Evolutionary conservation across 2,113 vertebrate species (phyloP).

Genomic region (Zosterops borbonicus): DNA sequence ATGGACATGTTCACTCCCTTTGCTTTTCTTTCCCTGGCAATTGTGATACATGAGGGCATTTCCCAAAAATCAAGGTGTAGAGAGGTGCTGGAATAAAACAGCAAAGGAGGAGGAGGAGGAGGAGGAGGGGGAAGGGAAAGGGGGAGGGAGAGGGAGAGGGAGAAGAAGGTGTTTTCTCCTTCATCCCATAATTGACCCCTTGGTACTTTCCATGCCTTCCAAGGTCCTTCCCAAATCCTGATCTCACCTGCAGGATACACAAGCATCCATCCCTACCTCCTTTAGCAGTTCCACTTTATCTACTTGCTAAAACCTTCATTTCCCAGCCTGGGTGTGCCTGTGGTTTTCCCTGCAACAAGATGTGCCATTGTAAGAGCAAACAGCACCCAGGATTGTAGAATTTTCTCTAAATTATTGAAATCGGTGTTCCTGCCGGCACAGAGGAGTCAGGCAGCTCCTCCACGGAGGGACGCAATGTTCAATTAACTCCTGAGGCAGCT

Average conservation of each 20-base stretch:
- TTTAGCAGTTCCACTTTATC: background rate
- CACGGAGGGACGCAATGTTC: background rate
- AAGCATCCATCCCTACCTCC: background rate
- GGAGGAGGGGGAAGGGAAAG: no score
- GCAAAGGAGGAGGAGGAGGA: background rate
- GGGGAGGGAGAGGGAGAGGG: background rate
- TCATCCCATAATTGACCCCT: background rate
- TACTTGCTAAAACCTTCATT: background rate
- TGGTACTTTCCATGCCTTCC: background rate
- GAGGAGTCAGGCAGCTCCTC: background rate
- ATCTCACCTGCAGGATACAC: background rate
- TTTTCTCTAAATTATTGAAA: background rate
- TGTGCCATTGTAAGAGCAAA: background rate
- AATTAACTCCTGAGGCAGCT: background rate
- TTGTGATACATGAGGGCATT: background rate
- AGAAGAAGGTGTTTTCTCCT: no score
- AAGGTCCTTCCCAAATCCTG: background rate
- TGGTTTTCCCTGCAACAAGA: background rate
- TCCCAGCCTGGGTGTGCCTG: background rate
- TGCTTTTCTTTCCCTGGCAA: background rate
- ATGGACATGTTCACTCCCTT: accelerated
- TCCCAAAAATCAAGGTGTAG: background rate
- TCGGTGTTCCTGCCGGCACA: background rate
- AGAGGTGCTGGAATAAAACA: background rate
- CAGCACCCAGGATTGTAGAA: background rate